Evolutionary conservation across 1,140 invertebrate species (phyloP).

Genomic region (Trinorchestia longiramus): DNA sequence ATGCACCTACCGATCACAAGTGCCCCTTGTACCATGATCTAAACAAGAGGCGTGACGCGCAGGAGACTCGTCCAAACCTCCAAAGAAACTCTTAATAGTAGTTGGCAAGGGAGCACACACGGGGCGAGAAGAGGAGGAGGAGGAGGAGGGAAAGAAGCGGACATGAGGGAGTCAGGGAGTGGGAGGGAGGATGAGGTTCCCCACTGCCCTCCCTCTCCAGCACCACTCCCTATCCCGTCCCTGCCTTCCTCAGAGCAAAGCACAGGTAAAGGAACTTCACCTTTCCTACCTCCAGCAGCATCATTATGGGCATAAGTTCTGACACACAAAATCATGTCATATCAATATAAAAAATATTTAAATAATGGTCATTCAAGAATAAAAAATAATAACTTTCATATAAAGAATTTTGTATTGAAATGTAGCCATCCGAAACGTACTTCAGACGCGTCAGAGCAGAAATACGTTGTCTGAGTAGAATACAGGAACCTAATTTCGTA

Average conservation of each 20-base stretch:
- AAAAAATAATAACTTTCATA: not conserved
- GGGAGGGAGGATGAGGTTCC: not conserved
- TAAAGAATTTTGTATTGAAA: not conserved
- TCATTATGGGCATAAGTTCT: not conserved
- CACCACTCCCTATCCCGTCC: not conserved
- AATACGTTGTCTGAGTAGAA: too few species aligned
- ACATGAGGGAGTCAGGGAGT: not conserved
- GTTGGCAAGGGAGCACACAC: not conserved
- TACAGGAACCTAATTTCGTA: too few species aligned
- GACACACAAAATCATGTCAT: not conserved
- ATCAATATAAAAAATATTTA: not conserved
- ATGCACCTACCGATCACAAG: not conserved
- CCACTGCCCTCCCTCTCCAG: not conserved
- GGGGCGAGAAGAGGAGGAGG: not conserved
- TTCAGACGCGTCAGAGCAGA: too few species aligned
- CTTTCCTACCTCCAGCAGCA: not conserved
- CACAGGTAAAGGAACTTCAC: not conserved
- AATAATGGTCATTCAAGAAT: not conserved
- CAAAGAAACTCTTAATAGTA: not conserved
- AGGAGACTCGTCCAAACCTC: not conserved
- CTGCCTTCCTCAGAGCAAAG: not conserved
- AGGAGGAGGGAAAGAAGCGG: not conserved
- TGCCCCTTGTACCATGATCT: not conserved
- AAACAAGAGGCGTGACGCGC: not conserved
- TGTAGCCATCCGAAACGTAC: too few species aligned